Percentiles rank a stretch among this genome's conserved stretches.
Conservation (phyloP, 2,888 invertebrate genomes). For the Scotopteryx bipunctaria region DNA sequence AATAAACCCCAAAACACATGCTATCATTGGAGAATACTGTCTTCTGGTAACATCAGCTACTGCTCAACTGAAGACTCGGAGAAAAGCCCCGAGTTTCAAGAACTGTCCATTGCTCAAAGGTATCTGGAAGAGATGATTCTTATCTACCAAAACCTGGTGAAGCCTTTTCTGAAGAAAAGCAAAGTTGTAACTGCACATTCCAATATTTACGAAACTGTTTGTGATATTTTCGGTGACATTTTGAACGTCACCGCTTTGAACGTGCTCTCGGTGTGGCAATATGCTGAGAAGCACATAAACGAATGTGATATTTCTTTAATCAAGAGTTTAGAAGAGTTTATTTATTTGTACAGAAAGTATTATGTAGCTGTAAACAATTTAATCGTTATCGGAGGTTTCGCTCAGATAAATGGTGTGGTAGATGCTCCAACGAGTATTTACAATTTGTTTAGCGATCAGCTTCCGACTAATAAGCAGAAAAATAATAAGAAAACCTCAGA, state of each 20-base stretch:
- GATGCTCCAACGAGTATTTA: constrained; percentile 83
- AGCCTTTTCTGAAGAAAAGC: constrained; percentile 86
- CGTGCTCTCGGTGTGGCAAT: constrained; percentile 87
- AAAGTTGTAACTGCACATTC: constrained; percentile 80
- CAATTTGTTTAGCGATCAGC: constrained; percentile 82
- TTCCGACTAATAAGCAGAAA: constrained; percentile 80
- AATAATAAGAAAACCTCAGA: constrained; percentile 82
- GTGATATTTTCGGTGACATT: constrained; percentile 87
- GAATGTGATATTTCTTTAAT: constrained; percentile 87
- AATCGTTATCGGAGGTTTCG: constrained; percentile 88
- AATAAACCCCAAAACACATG: constrained; percentile 73
- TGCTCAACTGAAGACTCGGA: constrained; percentile 69
- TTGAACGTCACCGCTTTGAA: constrained; percentile 87
- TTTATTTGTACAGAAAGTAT: constrained; percentile 88
- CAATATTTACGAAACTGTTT: constrained; percentile 85
- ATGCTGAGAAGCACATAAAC: constrained; percentile 85
- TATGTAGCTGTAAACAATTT: constrained; percentile 88
- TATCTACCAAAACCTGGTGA: constrained; percentile 85
- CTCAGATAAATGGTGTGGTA: constrained; percentile 85
- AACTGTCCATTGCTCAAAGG: constrained; percentile 86
- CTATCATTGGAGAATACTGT: constrained; percentile 76
- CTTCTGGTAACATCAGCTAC: constrained; percentile 75
- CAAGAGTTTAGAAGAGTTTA: constrained; percentile 87
- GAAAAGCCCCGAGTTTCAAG: constrained; percentile 74
- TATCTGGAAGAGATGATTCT: constrained; percentile 87